A percentile compares a stretch with the other conserved stretches of the same genome.
Conservation (phyloP, 1,140 invertebrate genomes). For the Drosophila punjabiensis region DNA sequence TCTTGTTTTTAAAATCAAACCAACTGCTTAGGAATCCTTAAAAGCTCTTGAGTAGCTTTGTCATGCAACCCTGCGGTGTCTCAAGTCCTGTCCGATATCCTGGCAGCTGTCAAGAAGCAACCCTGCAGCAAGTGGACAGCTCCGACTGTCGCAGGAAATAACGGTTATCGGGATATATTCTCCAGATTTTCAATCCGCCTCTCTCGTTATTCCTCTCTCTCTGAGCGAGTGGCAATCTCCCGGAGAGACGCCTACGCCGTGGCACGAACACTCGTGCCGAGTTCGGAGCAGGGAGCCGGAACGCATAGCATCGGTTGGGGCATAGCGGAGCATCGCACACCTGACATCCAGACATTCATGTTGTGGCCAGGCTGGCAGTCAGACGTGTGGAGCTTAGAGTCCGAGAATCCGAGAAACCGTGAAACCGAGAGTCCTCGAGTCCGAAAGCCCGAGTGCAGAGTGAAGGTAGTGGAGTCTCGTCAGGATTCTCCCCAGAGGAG, state of each 20-base stretch:
- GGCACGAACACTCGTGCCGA: slow-evolving; percentile 32
- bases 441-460: slow-evolving; percentile 53
- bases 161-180: slow-evolving; percentile 63
- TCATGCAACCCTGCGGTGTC: slow-evolving; percentile 57
- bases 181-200: slow-evolving; percentile 1
- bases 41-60: slow-evolving; percentile 61
- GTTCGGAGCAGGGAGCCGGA: slow-evolving; percentile 61
- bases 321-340: slow-evolving; percentile 59
- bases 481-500: slow-evolving; percentile 10
- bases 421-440: slow-evolving; percentile 21
- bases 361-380: slow-evolving; percentile 80
- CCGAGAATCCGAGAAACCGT: slow-evolving; percentile 8
- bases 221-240: background rate
- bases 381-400: slow-evolving; percentile 74
- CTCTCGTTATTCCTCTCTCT: slow-evolving; percentile 4
- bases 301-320: slow-evolving; percentile 28
- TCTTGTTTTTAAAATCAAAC: background rate
- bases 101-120: slow-evolving; percentile 51
- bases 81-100: slow-evolving; percentile 33
- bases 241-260: slow-evolving; percentile 51
- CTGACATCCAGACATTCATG: slow-evolving; percentile 83
- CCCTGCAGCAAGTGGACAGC: slow-evolving; percentile 67
- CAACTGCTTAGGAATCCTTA: background rate
- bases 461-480: slow-evolving; percentile 33
- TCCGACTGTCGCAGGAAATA: slow-evolving; percentile 39